These are phyloP conservation scores for Hippoglossus hippoglossus DNA, from an alignment of 2,797 vertebrate genomes.

Conservation along the genomic window DNA sequence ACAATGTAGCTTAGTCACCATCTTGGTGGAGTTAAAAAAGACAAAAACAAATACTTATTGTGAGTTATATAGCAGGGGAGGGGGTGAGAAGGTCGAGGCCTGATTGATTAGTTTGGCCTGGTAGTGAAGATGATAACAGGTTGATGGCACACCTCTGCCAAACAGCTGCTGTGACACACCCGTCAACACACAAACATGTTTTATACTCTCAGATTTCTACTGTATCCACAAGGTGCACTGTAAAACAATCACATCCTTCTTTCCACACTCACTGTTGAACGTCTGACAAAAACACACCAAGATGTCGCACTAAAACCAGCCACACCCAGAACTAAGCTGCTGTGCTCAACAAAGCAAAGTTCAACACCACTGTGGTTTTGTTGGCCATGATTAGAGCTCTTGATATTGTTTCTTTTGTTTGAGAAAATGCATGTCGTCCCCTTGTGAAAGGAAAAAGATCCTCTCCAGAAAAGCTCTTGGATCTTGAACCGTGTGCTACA, in stretches of 20 bases:
- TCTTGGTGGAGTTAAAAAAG: not conserved
- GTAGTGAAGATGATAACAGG: not conserved
- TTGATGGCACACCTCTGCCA: not conserved
- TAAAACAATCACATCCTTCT: slow-evolving; percentile 41
- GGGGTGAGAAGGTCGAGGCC: not conserved
- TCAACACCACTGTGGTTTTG: not conserved
- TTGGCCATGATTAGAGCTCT: not conserved
- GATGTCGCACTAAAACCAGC: slow-evolving; percentile 23
- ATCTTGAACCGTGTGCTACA: slow-evolving; percentile 35
- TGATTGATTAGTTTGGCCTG: not conserved
- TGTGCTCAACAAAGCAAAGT: slow-evolving; percentile 14
- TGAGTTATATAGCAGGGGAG: not conserved
- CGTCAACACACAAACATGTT: slow-evolving; percentile 20
- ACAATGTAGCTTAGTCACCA: slow-evolving; percentile 31
- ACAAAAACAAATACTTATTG: not conserved
- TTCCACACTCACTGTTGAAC: slow-evolving; percentile 22
- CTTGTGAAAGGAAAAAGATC: slow-evolving; percentile 26
- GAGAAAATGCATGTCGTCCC: slow-evolving; percentile 10
- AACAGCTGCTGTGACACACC: slow-evolving; percentile 27
- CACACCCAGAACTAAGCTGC: slow-evolving; percentile 9
- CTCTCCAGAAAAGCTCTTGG: not conserved
- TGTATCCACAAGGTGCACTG: slow-evolving; percentile 39
- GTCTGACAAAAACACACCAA: slow-evolving; percentile 21
- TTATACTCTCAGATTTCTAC: slow-evolving; percentile 39
- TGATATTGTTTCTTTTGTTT: slow-evolving; percentile 1